These are phyloP conservation scores for Pachymerium ferrugineum DNA, from an alignment of 2,888 invertebrate genomes.

Conservation along the genomic window DNA sequence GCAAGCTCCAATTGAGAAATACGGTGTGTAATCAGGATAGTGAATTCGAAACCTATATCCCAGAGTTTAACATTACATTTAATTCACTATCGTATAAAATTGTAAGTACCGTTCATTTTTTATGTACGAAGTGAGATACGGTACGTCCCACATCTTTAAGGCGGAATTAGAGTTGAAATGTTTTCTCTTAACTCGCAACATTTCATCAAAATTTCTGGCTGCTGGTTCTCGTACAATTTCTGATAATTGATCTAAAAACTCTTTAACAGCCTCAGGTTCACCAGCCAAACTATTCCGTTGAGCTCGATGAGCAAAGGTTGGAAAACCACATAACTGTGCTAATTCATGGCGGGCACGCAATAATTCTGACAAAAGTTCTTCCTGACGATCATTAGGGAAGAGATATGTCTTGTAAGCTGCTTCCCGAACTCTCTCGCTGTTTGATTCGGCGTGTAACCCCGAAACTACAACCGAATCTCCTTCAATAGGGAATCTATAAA, in stretches of 20 bases:
- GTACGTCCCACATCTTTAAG: slow-evolving; percentile 71
- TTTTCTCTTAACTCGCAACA: slow-evolving; percentile 66
- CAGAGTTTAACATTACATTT: not conserved
- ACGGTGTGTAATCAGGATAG: slow-evolving; percentile 56
- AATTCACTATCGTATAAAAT: not conserved
- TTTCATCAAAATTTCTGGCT: slow-evolving; percentile 64
- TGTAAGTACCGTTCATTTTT: slow-evolving; percentile 42
- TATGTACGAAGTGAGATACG: slow-evolving; percentile 60
- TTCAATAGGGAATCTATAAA: slow-evolving; percentile 56
- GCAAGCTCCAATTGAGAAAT: slow-evolving; percentile 85
- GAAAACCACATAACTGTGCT: slow-evolving; percentile 82
- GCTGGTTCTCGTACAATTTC: slow-evolving; percentile 65
- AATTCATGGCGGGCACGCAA: slow-evolving; percentile 69
- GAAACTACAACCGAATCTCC: slow-evolving; percentile 69
- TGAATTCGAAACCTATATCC: slow-evolving; percentile 35
- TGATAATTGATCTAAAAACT: slow-evolving; percentile 72
- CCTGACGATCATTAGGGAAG: slow-evolving; percentile 70
- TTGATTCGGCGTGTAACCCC: slow-evolving; percentile 76
- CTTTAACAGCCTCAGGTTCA: slow-evolving; percentile 67
- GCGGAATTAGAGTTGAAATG: not conserved
- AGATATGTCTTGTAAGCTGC: slow-evolving; percentile 81
- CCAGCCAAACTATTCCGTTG: slow-evolving; percentile 82
- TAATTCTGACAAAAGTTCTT: slow-evolving; percentile 64
- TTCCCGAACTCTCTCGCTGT: slow-evolving; percentile 64
- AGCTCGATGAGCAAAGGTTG: slow-evolving; percentile 80